Evolutionary conservation across 1,140 invertebrate species (phyloP), one percentile per base, ranked within the genome.

Genomic region (Ceratosolen solmsi): DNA sequence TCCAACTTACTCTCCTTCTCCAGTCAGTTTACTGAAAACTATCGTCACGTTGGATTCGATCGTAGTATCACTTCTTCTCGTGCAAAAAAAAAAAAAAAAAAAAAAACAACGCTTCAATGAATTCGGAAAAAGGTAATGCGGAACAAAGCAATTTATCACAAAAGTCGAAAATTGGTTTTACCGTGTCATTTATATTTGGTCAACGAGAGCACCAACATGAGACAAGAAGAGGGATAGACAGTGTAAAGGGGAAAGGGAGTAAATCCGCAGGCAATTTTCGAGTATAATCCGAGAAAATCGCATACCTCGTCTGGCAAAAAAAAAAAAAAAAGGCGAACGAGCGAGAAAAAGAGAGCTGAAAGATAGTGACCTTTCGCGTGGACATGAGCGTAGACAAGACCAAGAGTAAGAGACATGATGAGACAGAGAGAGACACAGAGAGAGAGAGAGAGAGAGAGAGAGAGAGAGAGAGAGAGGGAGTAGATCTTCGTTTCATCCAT

Each of bases 351-450:
- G 20, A 33, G 25, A 58, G 72, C 33, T 15, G 46, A 80, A 73
- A 71, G 79, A 80, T 80, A 75, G 79, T 81, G 72, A 81, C 72
- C 79, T 70, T 81, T 75, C 46, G 46, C 79, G 41, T 80, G 2
- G 41, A 38, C 46, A 22, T 15, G 8, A n/a, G 30, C 38, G 20
- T 5, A 20, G 38, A 25, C 22, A 25, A 54, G 49, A 49, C 41
- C 20, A 20, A 60, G 77, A 36, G 49, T 5, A 46, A 70, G 71
- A 25, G 41, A 60, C 9, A 41, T 75, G 20, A 30, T 2, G 30
- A 68, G 17, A 17, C 41, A 46, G n/a, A 68, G 76, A 49, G 36
- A 70, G 71, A 36, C 22, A 71, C 9, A 41, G 76, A 36, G 63
- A 36, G 30, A 68, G 33, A 38, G 63, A 22, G 54, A 73, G 56